phyloP scores from a whole-genome alignment of 2,113 vertebrate genomes.

The Mormyrus iriodes region DNA sequence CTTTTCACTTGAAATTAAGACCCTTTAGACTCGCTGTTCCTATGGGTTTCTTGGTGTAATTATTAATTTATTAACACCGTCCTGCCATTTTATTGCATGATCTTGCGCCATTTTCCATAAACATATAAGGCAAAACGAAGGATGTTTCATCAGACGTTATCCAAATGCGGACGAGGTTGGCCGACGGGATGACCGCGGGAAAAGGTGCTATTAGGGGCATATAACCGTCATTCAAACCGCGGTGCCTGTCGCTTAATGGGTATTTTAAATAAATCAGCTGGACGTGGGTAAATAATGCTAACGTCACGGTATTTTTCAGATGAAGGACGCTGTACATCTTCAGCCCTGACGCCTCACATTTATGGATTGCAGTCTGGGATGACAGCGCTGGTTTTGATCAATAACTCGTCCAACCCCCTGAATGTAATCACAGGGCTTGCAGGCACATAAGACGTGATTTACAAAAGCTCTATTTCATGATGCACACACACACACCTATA shows the following conservation, averaged over 20 bases:
- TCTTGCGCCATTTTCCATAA: not conserved
- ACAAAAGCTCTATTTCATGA: not conserved
- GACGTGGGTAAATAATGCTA: not conserved
- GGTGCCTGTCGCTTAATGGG: not conserved
- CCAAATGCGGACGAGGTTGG: not conserved
- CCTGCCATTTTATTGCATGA: not conserved
- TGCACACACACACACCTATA: not conserved
- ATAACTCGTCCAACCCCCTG: not conserved
- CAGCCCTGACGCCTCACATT: not conserved
- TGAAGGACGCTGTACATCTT: constrained; percentile 9
- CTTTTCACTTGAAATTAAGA: not conserved
- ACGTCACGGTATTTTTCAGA: constrained; percentile 1
- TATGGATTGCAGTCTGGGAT: not conserved
- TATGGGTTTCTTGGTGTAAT: not conserved
- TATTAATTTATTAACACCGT: not conserved
- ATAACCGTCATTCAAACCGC: not conserved
- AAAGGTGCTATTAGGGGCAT: not conserved
- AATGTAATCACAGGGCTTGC: constrained; percentile 7
- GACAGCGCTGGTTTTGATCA: not conserved
- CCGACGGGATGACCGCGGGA: not conserved
- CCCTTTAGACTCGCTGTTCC: not conserved
- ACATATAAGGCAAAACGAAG: not conserved
- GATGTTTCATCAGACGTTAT: not conserved
- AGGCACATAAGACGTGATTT: not conserved
- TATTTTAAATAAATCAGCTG: constrained; percentile 2